Evolutionary conservation across 2,797 vertebrate genomes (phyloP).

Genomic region (Danio albolineatus): DNA sequence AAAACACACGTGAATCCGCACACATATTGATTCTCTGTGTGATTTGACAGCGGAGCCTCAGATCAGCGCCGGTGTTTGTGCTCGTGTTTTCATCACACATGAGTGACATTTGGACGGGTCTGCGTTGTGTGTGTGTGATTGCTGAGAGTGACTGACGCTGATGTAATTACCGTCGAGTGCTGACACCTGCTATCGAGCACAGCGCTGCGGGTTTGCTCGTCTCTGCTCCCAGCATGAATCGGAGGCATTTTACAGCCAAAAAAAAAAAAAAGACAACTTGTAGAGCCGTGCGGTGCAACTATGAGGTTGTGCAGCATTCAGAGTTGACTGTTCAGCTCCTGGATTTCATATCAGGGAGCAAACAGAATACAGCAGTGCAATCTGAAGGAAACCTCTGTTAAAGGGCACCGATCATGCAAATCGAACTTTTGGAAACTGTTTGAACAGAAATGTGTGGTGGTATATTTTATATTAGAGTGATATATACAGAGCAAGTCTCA

Average conservation of each 20-base stretch:
- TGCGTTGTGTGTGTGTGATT: conserved; percentile 14
- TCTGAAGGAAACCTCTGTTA: no score
- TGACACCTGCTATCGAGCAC: conserved; percentile 51
- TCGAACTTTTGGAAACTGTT: no score
- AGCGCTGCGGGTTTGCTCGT: conserved; percentile 33
- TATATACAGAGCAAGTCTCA: no score
- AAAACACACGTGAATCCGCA: neutral
- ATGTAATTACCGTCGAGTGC: conserved; percentile 57
- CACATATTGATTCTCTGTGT: neutral
- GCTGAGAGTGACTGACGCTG: conserved; percentile 52
- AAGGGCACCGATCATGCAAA: no score
- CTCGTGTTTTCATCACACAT: neutral
- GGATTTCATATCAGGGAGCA: neutral
- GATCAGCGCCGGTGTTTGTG: neutral
- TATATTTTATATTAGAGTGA: no score
- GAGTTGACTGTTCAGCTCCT: neutral
- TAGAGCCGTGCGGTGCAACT: neutral
- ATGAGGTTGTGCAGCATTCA: neutral
- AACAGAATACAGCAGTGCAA: neutral
- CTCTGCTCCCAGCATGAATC: conserved; percentile 5
- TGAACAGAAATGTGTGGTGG: no score
- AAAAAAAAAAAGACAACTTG: neutral
- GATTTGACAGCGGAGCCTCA: neutral
- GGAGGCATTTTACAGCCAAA: neutral
- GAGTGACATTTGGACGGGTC: neutral